Conservation (phyloP, 1,140 invertebrate species). For the Venustaconcha ellipsiformis region DNA sequence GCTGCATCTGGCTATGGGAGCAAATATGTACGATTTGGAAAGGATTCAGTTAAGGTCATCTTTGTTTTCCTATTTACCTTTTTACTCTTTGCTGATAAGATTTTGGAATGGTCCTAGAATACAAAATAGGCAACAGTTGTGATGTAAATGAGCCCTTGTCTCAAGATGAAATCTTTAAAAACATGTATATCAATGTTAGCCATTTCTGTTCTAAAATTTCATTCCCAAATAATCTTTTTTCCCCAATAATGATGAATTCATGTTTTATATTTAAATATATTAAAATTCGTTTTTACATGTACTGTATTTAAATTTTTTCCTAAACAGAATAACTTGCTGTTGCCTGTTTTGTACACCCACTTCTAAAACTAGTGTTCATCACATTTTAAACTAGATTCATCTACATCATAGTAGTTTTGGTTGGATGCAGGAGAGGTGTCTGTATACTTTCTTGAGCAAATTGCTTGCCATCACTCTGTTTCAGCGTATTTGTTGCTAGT, state of each 20-base stretch:
- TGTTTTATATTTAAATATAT: neutral
- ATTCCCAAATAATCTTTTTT: neutral
- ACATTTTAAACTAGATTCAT: too few relatives aligned
- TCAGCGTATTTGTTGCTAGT: too few relatives aligned
- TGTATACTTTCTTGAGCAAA: too few relatives aligned
- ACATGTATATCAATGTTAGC: neutral
- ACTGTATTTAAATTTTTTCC: too few relatives aligned
- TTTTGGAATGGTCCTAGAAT: neutral
- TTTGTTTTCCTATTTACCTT: neutral
- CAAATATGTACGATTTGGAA: conserved; percentile 81
- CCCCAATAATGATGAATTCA: neutral
- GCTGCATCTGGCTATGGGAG: conserved; percentile 84
- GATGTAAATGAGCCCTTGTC: neutral
- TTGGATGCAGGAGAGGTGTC: too few relatives aligned
- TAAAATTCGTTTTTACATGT: too few relatives aligned
- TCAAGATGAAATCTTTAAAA: neutral
- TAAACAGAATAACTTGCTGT: too few relatives aligned
- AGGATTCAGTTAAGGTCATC: conserved; percentile 91
- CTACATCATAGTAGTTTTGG: too few relatives aligned
- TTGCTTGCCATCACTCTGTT: too few relatives aligned
- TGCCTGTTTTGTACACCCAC: too few relatives aligned
- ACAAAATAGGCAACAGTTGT: neutral
- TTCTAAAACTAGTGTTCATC: too few relatives aligned
- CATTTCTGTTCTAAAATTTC: neutral
- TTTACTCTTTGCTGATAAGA: neutral